Percentiles rank a stretch among this genome's conserved stretches.
phyloP scores from a whole-genome alignment of 2,888 invertebrate species.

The Drosophila fulvimacula region DNA sequence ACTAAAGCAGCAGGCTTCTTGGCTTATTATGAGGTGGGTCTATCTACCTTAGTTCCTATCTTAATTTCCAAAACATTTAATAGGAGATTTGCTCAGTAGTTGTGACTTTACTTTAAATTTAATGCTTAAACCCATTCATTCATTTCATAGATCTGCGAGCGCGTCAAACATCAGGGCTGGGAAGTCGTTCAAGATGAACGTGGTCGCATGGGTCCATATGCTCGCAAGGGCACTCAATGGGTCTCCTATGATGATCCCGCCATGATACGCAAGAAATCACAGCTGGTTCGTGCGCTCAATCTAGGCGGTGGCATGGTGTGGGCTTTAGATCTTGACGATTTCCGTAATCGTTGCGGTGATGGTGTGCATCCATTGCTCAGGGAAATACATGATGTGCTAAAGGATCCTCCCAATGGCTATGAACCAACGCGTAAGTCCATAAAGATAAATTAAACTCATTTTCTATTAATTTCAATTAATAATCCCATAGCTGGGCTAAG shows the following conservation, averaged over 20 bases:
- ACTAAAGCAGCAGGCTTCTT: slow-evolving; percentile 94
- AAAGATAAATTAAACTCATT: not conserved
- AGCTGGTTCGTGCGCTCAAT: slow-evolving; percentile 90
- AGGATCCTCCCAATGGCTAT: slow-evolving; percentile 84
- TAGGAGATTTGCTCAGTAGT: not conserved
- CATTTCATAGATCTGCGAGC: slow-evolving; percentile 90
- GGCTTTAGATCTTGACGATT: slow-evolving; percentile 96
- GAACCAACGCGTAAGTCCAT: slow-evolving; percentile 76
- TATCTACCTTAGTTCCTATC: too few relatives aligned
- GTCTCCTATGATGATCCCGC: slow-evolving; percentile 94
- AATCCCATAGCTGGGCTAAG: slow-evolving; percentile 63
- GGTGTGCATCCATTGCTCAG: slow-evolving; percentile 92
- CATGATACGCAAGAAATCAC: slow-evolving; percentile 92
- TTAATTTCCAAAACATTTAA: too few relatives aligned
- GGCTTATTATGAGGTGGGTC: slow-evolving; percentile 92
- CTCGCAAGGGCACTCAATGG: slow-evolving; percentile 95
- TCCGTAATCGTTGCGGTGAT: slow-evolving; percentile 91
- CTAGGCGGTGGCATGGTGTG: slow-evolving; percentile 96
- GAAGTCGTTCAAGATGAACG: slow-evolving; percentile 91
- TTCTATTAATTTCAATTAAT: too few relatives aligned
- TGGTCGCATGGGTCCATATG: slow-evolving; percentile 94
- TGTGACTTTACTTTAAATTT: not conserved
- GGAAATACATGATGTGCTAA: slow-evolving; percentile 90
- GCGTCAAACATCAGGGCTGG: slow-evolving; percentile 91
- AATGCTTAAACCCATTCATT: not conserved